Base-by-base conservation (phyloP, 2,888 invertebrate genomes). In the Anoplius nigerrimus region DNA sequence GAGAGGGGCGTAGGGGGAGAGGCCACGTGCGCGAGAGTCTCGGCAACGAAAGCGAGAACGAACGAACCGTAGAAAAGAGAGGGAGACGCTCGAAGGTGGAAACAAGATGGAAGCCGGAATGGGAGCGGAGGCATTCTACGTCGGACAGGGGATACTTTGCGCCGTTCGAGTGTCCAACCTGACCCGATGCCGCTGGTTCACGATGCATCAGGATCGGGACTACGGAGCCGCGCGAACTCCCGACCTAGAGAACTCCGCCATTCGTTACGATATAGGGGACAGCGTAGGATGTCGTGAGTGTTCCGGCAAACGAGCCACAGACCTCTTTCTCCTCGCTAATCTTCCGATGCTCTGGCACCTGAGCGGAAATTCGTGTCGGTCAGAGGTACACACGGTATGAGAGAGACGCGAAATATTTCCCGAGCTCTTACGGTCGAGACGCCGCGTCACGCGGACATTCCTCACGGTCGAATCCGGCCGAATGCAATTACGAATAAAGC, bases 221-320 rank as follows among this genome's bases (percentile, higher is more conserved):
- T 48, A 18, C 59, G 67, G n/a, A 72, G 68, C 64, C 22, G 59
- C 59, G 56, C 45, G 62, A 59, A 58, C 53, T 72, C 54, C n/a
- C 46, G 27, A 56, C 45, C 27, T 18, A 53, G 18, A 42, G 51
- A 46, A 57, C 52, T 42, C 15, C 51, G 46, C 46, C 59, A 52
- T 72, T 73, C 62, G 62, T 73, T 62, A 58, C 42, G 16, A 22
- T 42, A 21, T 24, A 62, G 18, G 24, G 59, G 61, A 62, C 55
- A 27, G 16, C 42, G 54, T 24, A 43, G 34, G 16, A 48, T 58
- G 24, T 24, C 55, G 43, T 43, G 52, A n/a, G 22, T 24, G 48
- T 21, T 6, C 16, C 46, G 27, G 53, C 27, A 21, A 62, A 66
- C 22, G 34, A 15, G 34, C 18, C 53, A n/a, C 5, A 21, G 24